Conservation (phyloP, 2,888 invertebrate genomes). For the Emesis castigata region DNA sequence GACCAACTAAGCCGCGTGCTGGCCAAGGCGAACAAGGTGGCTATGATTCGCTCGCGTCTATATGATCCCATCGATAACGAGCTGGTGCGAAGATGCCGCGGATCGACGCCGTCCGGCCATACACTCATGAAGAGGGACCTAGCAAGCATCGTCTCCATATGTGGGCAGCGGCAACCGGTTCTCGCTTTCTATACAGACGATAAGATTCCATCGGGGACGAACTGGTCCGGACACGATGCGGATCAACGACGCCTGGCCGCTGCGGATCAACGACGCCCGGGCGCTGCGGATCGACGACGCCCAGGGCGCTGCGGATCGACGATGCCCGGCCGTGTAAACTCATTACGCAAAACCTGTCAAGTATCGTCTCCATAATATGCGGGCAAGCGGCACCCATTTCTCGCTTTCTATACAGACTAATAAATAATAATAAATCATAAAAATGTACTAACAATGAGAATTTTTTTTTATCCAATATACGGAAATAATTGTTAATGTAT, state of each 20-base stretch:
- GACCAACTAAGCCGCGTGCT: background rate
- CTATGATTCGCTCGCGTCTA: background rate
- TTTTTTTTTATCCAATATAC: no score
- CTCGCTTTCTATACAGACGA: background rate
- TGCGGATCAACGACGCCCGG: background rate
- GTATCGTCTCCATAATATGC: background rate
- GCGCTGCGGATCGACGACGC: background rate
- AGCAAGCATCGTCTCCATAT: background rate
- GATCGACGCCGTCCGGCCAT: background rate
- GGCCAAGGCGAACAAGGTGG: background rate
- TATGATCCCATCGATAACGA: background rate
- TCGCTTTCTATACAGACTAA: background rate
- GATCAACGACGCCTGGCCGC: background rate
- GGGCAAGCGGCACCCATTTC: background rate
- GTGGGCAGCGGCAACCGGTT: conserved; percentile 1
- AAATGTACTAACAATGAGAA: no score
- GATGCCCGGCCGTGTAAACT: background rate
- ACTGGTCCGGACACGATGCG: background rate
- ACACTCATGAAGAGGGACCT: background rate
- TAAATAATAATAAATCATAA: no score
- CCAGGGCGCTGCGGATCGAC: background rate
- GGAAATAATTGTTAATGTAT: no score
- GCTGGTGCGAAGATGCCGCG: background rate
- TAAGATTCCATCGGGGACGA: background rate
- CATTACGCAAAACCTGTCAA: no score